Evolutionary conservation across 2,888 invertebrate genomes (phyloP).

Genomic region (Xestia sexstrigata): DNA sequence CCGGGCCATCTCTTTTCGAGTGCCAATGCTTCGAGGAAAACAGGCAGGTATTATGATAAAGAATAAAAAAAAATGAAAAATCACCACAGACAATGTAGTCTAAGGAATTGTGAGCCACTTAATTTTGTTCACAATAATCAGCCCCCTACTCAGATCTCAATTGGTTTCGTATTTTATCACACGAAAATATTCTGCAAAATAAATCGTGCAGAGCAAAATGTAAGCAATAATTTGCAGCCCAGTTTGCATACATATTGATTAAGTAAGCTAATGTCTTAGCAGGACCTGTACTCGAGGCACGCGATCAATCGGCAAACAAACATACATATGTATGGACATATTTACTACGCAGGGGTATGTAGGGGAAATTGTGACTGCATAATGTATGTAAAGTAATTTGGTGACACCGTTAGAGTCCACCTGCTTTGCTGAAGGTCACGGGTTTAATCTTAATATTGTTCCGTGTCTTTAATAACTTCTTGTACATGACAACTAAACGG

Average conservation of each 20-base stretch:
- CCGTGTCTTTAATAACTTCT: neutral
- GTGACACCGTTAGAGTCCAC: slow-evolving; percentile 40
- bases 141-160: neutral
- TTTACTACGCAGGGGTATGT: slow-evolving; percentile 52
- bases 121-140: neutral
- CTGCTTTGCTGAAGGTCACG: slow-evolving; percentile 6
- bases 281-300: slow-evolving; percentile 50
- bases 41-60: too few relatives aligned
- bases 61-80: too few relatives aligned
- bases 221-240: slow-evolving; percentile 43
- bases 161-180: neutral
- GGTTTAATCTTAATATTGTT: slow-evolving; percentile 15
- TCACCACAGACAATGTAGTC: neutral
- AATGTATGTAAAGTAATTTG: slow-evolving; percentile 56
- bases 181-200: slow-evolving; percentile 8
- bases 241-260: slow-evolving; percentile 63
- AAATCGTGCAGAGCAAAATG: slow-evolving; percentile 29
- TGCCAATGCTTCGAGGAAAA: too few relatives aligned
- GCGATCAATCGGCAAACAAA: slow-evolving; percentile 65
- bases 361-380: slow-evolving; percentile 31
- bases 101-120: neutral
- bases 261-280: slow-evolving; percentile 61
- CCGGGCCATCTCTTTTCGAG: too few relatives aligned
- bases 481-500: neutral
- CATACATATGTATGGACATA: slow-evolving; percentile 45